Base-by-base conservation (phyloP, 1,140 invertebrate genomes). In the Formica exsecta region DNA sequence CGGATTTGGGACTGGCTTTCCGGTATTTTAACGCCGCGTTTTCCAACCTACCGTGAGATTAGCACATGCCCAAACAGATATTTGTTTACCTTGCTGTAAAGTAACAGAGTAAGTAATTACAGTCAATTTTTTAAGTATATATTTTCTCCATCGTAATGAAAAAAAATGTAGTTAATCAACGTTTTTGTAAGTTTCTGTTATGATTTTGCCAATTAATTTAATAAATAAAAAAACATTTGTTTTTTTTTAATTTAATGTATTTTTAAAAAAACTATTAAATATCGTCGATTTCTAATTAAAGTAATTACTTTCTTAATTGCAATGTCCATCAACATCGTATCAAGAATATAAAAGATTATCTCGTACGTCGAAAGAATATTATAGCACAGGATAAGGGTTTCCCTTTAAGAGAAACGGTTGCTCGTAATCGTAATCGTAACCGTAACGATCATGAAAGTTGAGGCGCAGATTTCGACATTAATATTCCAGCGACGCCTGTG, bases 1-100 rank as follows among this genome's bases (percentile, higher is more conserved):
- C 92, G 93, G 93, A 94, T 94, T 93, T 94, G 91, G 89, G 90
- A 87, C 89, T 92, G 91, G 92, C 91, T 94, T 94, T 94, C 92
- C 92, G 92, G 93, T 93, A 93, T 95, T 94, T 95, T 95, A 94
- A 94, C 92, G 86, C 91, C 80, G 89, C 92, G 89, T 94, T 92
- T 93, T 94, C 93, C 92, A 88, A 91, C 90, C 91, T 92, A 90
- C 92, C 91, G 74, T 87, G 87, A 89, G 93, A 94, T 94, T 93
- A 93, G 86, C 87, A 74, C 83, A 83, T 91, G 89, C 88, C 86
- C 89, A 92, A 93, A 93, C 92, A 93, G 90, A 93, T 91, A 92
- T 92, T 16, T 85, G 16, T 75, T 64, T 51, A 65, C 16, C 44
- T 44, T 44, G 9, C 76, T 83, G 29, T 51, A 19, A 48, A 75